Evolutionary conservation across 2,888 invertebrate genomes (phyloP).

Genomic region (Kryphioiulus occultus): DNA sequence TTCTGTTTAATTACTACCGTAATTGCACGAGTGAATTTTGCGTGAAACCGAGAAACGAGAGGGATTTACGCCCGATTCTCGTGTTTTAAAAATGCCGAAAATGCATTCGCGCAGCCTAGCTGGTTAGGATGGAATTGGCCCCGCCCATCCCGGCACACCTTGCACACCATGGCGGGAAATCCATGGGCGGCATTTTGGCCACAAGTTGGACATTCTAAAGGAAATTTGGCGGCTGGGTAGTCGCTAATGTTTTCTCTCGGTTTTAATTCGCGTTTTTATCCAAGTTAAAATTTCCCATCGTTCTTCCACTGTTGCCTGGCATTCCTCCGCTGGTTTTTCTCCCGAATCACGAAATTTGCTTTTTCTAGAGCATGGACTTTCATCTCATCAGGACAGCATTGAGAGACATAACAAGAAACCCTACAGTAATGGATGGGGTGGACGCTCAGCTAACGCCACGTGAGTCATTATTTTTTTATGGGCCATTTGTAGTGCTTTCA

Average conservation of each 20-base stretch:
- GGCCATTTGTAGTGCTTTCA: not conserved
- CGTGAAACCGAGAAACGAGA: not conserved
- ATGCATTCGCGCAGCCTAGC: not conserved
- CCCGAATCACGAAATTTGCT: not conserved
- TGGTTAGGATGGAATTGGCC: not conserved
- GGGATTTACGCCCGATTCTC: not conserved
- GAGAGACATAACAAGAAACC: not conserved
- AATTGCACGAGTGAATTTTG: not conserved
- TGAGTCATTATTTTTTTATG: not conserved
- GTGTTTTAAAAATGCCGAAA: not conserved
- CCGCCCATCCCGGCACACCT: constrained; percentile 28
- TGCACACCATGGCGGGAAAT: constrained; percentile 8
- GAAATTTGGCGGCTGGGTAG: not conserved
- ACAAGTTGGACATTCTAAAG: not conserved
- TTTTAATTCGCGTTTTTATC: not conserved
- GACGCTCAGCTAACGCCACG: not conserved
- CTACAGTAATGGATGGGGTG: not conserved
- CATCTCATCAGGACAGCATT: not conserved
- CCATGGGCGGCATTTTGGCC: constrained; percentile 14
- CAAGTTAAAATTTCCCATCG: not conserved
- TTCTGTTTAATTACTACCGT: not conserved
- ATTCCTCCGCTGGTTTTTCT: not conserved
- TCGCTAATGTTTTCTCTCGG: not conserved
- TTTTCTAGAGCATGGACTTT: not conserved
- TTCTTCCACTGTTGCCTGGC: not conserved